These are phyloP conservation scores for Cataglyphis livida DNA, from an alignment of 2,888 invertebrate species.

Conservation along the genomic window DNA sequence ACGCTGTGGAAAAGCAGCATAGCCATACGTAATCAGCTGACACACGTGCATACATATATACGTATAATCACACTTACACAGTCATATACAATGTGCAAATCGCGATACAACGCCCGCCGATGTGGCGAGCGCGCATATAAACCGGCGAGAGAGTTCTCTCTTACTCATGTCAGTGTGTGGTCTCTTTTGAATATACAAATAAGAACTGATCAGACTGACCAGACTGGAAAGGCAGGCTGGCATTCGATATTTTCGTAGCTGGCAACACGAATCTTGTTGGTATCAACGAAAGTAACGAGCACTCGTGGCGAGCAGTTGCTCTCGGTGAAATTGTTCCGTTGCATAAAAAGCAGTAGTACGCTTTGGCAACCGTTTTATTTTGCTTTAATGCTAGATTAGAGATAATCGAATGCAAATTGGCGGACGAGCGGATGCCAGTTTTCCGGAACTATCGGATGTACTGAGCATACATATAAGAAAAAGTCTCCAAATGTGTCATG, in stretches of 20 bases:
- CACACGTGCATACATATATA: neutral
- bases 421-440: neutral
- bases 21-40: constrained; percentile 60
- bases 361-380: neutral
- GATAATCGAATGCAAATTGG: neutral
- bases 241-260: constrained; percentile 49
- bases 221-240: constrained; percentile 45
- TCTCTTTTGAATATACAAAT: constrained; percentile 37
- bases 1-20: constrained; percentile 44
- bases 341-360: constrained; percentile 26
- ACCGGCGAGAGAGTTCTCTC: constrained; percentile 41
- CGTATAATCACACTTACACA: neutral
- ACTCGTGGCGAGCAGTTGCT: neutral
- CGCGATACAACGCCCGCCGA: constrained; percentile 37
- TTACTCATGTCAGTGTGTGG: constrained; percentile 40
- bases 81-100: constrained; percentile 12
- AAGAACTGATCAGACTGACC: constrained; percentile 47
- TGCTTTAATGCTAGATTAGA: constrained; percentile 18
- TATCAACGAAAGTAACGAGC: constrained; percentile 50
- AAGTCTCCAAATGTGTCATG: neutral
- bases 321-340: constrained; percentile 45
- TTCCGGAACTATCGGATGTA: neutral
- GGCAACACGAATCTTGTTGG: constrained; percentile 34
- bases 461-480: neutral
- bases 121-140: constrained; percentile 46